phyloP scores from a whole-genome alignment of 2,797 vertebrate genomes.

The Diglossa cyanea region DNA sequence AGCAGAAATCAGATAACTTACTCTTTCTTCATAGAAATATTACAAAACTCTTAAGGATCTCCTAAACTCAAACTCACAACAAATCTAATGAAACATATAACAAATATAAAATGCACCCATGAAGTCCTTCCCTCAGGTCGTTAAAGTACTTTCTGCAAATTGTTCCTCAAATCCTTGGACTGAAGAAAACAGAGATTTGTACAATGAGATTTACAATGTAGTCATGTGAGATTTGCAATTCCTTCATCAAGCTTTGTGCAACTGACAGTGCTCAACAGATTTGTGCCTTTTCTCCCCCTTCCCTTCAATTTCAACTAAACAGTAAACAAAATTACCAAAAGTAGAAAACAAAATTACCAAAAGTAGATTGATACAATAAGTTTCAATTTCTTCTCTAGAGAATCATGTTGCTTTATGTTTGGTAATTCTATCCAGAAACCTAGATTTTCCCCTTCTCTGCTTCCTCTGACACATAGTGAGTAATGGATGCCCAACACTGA shows the following conservation, averaged over 20 bases:
- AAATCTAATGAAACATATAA: constrained; percentile 8
- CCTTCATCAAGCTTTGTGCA: background rate
- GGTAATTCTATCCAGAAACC: background rate
- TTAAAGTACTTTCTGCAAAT: constrained; percentile 14
- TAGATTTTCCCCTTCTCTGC: background rate
- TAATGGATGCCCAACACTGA: background rate
- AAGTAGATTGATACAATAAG: background rate
- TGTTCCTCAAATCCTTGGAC: background rate
- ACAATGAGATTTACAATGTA: background rate
- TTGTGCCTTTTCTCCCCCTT: accelerated
- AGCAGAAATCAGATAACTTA: background rate
- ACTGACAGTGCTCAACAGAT: background rate
- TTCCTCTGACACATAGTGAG: background rate
- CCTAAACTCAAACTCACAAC: background rate
- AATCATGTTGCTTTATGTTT: background rate
- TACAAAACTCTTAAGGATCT: background rate
- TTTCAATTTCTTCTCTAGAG: background rate
- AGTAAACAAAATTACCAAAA: constrained; percentile 5
- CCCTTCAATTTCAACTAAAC: background rate
- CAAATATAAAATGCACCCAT: background rate
- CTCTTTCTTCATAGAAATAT: background rate
- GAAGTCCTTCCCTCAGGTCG: background rate
- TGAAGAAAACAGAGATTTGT: background rate
- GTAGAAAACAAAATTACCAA: background rate
- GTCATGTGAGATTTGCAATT: background rate